These are phyloP conservation scores for Osmerus eperlanus DNA, from an alignment of 2,113 vertebrate genomes.

Conservation along the genomic window DNA sequence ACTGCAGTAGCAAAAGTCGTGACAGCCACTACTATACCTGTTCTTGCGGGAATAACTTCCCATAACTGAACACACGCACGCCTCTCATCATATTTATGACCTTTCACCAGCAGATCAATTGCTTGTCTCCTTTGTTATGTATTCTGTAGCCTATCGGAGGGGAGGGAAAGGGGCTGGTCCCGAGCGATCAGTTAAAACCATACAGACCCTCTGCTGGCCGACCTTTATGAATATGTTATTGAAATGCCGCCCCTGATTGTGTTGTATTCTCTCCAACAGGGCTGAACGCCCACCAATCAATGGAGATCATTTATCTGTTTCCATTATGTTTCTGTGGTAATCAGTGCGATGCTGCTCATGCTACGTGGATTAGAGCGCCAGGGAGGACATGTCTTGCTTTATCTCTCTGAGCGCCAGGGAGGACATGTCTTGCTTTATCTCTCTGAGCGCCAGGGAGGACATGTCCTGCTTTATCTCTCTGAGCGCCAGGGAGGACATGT, in stretches of 20 bases:
- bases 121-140: not conserved
- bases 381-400: not conserved
- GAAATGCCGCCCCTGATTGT: conserved; percentile 1
- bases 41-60: no score
- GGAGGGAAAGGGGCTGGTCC: not conserved
- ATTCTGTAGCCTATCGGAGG: not conserved
- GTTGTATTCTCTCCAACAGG: not conserved
- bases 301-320: not conserved
- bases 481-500: no score
- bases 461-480: no score
- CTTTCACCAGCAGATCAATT: not conserved
- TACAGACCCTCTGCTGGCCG: not conserved
- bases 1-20: not conserved
- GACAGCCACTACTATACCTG: not conserved
- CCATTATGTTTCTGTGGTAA: not conserved
- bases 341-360: not conserved
- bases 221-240: not conserved
- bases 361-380: not conserved
- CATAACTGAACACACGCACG: no score
- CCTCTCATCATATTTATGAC: not conserved
- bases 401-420: not conserved
- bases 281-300: conserved; percentile 6
- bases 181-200: no score
- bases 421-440: not conserved
- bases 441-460: not conserved